Base-by-base conservation (phyloP, 2,888 invertebrate species). In the Beris morrisii region DNA sequence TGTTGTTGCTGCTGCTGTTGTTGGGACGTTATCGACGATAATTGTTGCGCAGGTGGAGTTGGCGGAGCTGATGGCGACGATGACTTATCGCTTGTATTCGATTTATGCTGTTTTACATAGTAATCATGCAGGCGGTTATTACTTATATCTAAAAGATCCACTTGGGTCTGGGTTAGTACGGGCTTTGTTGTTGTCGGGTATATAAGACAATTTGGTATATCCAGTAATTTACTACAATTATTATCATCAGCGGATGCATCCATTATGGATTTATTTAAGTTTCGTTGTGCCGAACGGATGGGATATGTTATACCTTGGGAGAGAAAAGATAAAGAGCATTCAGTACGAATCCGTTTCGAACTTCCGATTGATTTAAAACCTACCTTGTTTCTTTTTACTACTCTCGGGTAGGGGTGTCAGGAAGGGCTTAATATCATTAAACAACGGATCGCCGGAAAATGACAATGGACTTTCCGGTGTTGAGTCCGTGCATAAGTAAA, bases 401-500 rank as follows among this genome's bases (percentile, higher is more conserved):
- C 83, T 82, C 73, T 83, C 82, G 65, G 84, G 81, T 52, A 84
- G 84, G 71, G 84, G 83, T 22, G 44, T 43, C 69, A 85, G 73
- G 67, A 84, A 74, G 64, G 83, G 83, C 78, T 84, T 84, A 74
- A 87, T 85, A 76, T 87, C 86, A 74, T 87, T 85, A 70, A 88
- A 80, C 66, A 88, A 77, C 52, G 87, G 86, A 77, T 89, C 88
- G 78, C 79, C 71, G 75, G 81, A 70, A 77, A 82, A 73, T 68
- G 75, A 73, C 58, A 79, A 78, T 65, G 80, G 78, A 71, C 73
- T 82, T 72, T 79, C 80, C 28, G 80, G 77, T 69, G 79, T 84
- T 75, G 87, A 88, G 75, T 96, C 95, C 57, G 95, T 95, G 84
- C 95, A 96, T 71, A 97, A 86, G 84, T 92, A 96, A 68, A 97